Percentiles rank a stretch among this genome's conserved stretches.
These are phyloP conservation scores for Chrysina gloriosa DNA, from an alignment of 2,888 invertebrate genomes.

Conservation along the genomic window DNA sequence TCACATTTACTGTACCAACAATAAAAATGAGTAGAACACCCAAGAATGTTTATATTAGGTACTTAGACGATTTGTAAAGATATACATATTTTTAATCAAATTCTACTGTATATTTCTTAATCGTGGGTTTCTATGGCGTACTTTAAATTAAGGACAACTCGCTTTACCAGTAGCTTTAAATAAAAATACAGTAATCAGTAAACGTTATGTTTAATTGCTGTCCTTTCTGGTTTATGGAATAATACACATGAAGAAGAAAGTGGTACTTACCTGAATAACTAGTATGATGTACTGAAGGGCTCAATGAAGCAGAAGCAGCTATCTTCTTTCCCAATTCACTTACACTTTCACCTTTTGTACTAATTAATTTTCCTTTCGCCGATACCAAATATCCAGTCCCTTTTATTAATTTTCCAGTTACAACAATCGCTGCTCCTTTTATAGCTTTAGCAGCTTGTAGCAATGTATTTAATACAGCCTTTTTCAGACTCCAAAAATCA, in stretches of 20 bases:
- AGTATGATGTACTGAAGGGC: slow-evolving; percentile 58
- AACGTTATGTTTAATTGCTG: not conserved
- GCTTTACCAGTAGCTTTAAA: no score
- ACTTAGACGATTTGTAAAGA: no score
- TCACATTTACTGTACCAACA: not conserved
- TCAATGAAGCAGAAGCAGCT: slow-evolving; percentile 78
- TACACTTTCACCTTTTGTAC: slow-evolving; percentile 82
- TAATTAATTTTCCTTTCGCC: slow-evolving; percentile 75
- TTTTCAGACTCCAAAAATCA: slow-evolving; percentile 78
- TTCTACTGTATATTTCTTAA: no score
- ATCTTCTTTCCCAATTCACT: slow-evolving; percentile 83
- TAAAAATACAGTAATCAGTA: no score
- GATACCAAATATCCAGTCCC: slow-evolving; percentile 79
- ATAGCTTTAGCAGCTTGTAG: slow-evolving; percentile 91
- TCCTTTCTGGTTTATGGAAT: not conserved
- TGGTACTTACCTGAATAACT: slow-evolving; percentile 37
- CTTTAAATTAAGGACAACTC: no score
- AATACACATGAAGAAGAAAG: not conserved
- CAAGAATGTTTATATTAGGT: no score
- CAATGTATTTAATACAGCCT: slow-evolving; percentile 83
- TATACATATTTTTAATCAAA: no score
- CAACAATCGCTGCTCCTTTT: slow-evolving; percentile 86
- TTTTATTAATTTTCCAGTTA: slow-evolving; percentile 89
- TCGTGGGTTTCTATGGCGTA: no score
- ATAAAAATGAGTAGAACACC: no score